phyloP scores from a whole-genome alignment of 2,888 invertebrate species.

The Parascotia fuliginaria region DNA sequence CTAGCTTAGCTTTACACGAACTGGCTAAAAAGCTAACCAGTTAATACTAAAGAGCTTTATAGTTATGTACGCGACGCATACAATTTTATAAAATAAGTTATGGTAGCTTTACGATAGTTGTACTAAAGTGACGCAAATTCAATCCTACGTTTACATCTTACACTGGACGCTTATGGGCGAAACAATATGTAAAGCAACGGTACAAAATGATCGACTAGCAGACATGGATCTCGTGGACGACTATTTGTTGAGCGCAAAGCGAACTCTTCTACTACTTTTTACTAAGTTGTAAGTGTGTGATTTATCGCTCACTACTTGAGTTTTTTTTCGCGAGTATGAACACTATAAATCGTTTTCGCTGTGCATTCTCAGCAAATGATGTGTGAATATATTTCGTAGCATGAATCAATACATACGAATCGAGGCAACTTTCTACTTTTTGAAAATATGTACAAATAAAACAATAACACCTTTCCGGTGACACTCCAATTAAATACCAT shows the following conservation, averaged over 20 bases:
- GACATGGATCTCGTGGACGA: constrained; percentile 50
- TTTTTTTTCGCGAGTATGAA: constrained; percentile 56
- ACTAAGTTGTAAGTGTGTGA: constrained; percentile 60
- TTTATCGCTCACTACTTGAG: constrained; percentile 61
- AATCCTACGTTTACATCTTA: constrained; percentile 50
- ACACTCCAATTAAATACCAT: constrained; percentile 75
- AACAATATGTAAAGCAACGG: constrained; percentile 60
- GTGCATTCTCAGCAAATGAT: constrained; percentile 50
- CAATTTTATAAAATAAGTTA: constrained; percentile 46
- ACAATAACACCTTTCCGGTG: constrained; percentile 46
- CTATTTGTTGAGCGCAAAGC: constrained; percentile 60
- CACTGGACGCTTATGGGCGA: constrained; percentile 52
- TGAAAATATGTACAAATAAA: background rate
- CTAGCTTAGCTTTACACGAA: constrained; percentile 35
- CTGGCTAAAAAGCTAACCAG: constrained; percentile 42
- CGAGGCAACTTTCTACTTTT: constrained; percentile 6
- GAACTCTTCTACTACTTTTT: constrained; percentile 55
- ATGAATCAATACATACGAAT: constrained; percentile 27
- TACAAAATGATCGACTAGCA: constrained; percentile 60
- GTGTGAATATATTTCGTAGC: constrained; percentile 33
- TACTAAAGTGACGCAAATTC: constrained; percentile 48
- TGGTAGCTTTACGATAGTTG: constrained; percentile 16
- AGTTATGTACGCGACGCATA: constrained; percentile 38
- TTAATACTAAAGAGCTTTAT: constrained; percentile 44
- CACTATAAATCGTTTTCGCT: constrained; percentile 56